Percentiles rank a stretch among this genome's conserved stretches.
Evolutionary conservation across 92 coral and sea anemone species (phyloP).

Genomic region (Zoanthus sansibaricus): DNA sequence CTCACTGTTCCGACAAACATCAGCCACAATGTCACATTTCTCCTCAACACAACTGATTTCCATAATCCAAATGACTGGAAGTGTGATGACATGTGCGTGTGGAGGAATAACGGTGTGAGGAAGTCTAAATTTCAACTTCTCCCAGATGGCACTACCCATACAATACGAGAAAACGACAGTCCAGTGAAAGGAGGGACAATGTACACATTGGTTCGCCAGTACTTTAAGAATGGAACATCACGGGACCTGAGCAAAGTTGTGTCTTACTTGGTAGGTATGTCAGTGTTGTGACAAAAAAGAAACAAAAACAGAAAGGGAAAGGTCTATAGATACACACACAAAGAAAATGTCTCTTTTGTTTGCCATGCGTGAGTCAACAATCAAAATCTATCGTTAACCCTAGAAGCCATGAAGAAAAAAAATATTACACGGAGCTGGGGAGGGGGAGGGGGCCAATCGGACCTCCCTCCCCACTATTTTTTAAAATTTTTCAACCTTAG

Average conservation of each 20-base stretch:
- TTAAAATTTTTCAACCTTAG: no score
- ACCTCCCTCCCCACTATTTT: no score
- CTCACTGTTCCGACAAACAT: constrained; percentile 32
- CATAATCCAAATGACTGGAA: constrained; percentile 16
- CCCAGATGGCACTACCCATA: background rate
- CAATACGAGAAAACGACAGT: background rate
- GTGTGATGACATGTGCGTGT: constrained; percentile 37
- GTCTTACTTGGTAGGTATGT: constrained; percentile 36
- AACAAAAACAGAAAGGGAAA: no score
- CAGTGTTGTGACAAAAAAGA: no score
- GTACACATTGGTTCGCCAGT: constrained; percentile 20
- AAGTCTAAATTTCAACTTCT: constrained; percentile 13
- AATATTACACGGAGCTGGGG: no score
- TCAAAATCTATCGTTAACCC: no score
- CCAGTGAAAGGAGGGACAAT: background rate
- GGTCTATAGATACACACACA: no score
- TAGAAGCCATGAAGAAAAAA: no score
- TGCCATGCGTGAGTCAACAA: no score
- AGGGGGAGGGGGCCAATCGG: no score
- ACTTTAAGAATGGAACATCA: constrained; percentile 36
- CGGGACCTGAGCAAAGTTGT: constrained; percentile 31
- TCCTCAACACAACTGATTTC: constrained; percentile 1
- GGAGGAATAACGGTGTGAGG: constrained; percentile 36
- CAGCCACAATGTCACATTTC: constrained; percentile 12
- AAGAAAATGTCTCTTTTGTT: no score